phyloP scores from a whole-genome alignment of 2,797 vertebrate genomes.

The Potorous gilbertii region DNA sequence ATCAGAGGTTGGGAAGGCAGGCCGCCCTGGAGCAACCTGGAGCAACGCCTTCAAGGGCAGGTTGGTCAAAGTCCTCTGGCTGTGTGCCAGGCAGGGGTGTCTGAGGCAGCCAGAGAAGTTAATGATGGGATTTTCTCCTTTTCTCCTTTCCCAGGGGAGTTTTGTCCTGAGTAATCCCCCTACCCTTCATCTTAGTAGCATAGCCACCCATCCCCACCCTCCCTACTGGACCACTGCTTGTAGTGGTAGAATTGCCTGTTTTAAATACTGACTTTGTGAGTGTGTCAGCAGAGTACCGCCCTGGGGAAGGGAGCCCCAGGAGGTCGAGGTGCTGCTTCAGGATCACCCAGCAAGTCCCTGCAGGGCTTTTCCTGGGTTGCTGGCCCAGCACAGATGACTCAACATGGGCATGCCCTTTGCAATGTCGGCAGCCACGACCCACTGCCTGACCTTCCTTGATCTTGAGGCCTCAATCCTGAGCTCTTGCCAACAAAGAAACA shows the following conservation, averaged over 20 bases:
- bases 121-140: slow-evolving; percentile 62
- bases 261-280: not conserved
- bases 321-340: not conserved
- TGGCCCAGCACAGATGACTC: too few species aligned
- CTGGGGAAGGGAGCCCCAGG: not conserved
- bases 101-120: not conserved
- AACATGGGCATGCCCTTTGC: not conserved
- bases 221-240: not conserved
- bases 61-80: not conserved
- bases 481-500: not conserved
- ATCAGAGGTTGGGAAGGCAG: not conserved
- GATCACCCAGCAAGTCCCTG: not conserved
- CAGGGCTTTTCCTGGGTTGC: not conserved
- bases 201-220: slow-evolving; percentile 20
- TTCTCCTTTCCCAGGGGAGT: slow-evolving; percentile 73
- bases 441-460: not conserved
- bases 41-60: not conserved
- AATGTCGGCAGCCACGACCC: not conserved
- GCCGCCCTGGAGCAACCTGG: not conserved
- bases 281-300: not conserved
- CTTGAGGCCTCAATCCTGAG: not conserved
- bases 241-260: not conserved
- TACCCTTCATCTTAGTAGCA: slow-evolving; percentile 2
- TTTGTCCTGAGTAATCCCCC: slow-evolving; percentile 78
- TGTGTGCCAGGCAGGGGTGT: not conserved